Evolutionary conservation across 1,140 invertebrate genomes (phyloP).

Genomic region (Aradophagus sp.): DNA sequence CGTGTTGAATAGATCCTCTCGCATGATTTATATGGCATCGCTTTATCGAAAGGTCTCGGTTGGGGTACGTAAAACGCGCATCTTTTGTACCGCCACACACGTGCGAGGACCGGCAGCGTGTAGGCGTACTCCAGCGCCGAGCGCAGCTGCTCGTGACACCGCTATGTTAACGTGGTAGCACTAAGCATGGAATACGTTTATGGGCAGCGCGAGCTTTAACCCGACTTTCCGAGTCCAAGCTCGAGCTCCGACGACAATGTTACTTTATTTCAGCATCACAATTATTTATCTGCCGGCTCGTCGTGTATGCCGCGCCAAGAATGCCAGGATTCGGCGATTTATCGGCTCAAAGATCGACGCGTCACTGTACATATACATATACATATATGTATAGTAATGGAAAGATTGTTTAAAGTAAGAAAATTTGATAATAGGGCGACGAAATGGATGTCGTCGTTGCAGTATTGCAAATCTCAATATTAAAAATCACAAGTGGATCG

Average conservation of each 20-base stretch:
- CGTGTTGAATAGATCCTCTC: slow-evolving; percentile 56
- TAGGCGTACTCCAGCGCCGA: slow-evolving; percentile 53
- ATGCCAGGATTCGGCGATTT: too few relatives aligned
- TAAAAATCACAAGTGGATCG: too few relatives aligned
- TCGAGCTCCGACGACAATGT: not conserved
- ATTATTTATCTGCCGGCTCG: slow-evolving; percentile 11
- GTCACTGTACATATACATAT: too few relatives aligned
- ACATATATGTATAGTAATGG: too few relatives aligned
- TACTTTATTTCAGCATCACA: slow-evolving; percentile 7
- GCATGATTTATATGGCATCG: slow-evolving; percentile 63
- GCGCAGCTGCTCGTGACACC: slow-evolving; percentile 65
- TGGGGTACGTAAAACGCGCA: slow-evolving; percentile 38
- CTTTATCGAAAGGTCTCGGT: slow-evolving; percentile 31
- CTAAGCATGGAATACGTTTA: slow-evolving; percentile 70
- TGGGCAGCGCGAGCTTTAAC: slow-evolving; percentile 22
- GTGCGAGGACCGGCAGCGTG: slow-evolving; percentile 45
- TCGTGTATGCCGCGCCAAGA: not conserved
- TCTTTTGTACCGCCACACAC: slow-evolving; percentile 48
- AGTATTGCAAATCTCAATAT: too few relatives aligned
- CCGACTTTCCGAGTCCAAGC: slow-evolving; percentile 1
- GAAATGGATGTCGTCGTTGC: too few relatives aligned
- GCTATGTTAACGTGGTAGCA: slow-evolving; percentile 68
- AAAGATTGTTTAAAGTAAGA: too few relatives aligned
- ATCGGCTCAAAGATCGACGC: too few relatives aligned
- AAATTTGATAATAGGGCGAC: too few relatives aligned